Evolutionary conservation across 2,797 vertebrate species (phyloP).

Genomic region (Saguinus oedipus): DNA sequence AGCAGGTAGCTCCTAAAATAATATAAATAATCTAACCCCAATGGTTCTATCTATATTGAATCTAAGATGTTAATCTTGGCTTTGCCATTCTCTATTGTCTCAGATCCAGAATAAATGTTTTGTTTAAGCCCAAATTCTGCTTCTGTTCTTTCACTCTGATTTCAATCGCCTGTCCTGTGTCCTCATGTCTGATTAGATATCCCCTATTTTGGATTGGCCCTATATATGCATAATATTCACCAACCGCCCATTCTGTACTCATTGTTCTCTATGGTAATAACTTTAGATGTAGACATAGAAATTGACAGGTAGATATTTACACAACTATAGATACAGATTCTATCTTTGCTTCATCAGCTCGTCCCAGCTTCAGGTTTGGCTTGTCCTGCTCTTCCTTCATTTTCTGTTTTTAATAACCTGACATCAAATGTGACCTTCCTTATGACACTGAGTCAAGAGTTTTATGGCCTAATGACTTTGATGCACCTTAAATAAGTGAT

Average conservation of each 20-base stretch:
- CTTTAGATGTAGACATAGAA: not conserved
- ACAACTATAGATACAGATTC: too few relatives aligned
- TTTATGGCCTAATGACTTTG: not conserved
- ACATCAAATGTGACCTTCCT: not conserved
- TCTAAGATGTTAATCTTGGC: not conserved
- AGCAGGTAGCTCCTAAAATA: not conserved
- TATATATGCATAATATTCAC: not conserved
- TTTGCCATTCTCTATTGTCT: not conserved
- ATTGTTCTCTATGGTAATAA: not conserved
- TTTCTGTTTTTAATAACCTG: not conserved
- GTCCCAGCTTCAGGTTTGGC: not conserved
- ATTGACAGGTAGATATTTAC: not conserved
- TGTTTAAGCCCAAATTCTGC: not conserved
- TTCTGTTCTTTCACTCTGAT: not conserved
- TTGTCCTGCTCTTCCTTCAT: not conserved
- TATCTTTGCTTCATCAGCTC: not conserved
- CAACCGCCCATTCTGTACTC: not conserved
- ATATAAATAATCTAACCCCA: not conserved
- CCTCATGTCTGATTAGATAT: not conserved
- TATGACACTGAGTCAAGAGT: not conserved
- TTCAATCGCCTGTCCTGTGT: not conserved
- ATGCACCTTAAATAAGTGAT: conserved; percentile 9
- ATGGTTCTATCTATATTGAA: not conserved
- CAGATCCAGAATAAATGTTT: not conserved
- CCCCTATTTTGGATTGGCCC: not conserved